These are phyloP conservation scores for Pristionchus japonicus DNA, from an alignment of 2,888 invertebrate genomes.

Conservation along the genomic window DNA sequence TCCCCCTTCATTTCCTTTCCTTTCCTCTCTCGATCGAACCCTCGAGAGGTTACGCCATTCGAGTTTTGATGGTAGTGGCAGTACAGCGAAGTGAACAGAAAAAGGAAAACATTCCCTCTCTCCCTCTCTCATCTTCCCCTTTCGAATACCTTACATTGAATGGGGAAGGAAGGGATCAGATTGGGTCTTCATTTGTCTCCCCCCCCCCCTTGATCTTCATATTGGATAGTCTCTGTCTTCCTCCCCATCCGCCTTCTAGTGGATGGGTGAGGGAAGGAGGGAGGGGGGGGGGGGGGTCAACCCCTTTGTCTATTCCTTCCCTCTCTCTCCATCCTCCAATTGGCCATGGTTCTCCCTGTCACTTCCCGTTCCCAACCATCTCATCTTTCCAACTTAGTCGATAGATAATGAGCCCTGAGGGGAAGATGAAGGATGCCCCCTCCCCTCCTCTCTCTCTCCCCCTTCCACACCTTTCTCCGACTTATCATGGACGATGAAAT, in stretches of 20 bases:
- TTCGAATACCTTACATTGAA: too few relatives aligned
- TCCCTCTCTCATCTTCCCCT: background rate
- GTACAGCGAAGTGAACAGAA: conserved; percentile 7
- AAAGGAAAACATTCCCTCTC: background rate
- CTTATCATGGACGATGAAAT: conserved; percentile 17
- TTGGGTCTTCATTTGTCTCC: background rate
- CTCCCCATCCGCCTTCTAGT: background rate
- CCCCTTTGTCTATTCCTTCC: background rate
- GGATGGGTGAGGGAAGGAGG: background rate
- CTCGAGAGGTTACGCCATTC: background rate
- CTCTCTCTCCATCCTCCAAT: background rate
- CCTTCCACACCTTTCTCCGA: background rate
- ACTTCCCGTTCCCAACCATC: background rate
- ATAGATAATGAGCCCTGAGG: conserved; percentile 35
- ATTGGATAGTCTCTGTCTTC: background rate
- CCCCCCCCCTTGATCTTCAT: background rate
- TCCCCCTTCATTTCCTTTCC: background rate
- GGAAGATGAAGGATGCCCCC: background rate
- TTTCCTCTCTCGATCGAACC: background rate
- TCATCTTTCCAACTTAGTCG: conserved; percentile 1
- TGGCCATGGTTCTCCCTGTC: conserved; percentile 8
- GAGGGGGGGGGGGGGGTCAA: background rate
- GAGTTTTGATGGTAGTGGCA: conserved; percentile 3
- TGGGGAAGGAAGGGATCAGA: background rate
- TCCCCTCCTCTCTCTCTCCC: background rate